Evolutionary conservation across 1,140 invertebrate species (phyloP), one percentile per base, ranked within the genome.

Genomic region (Carcinoscorpius rotundicauda): DNA sequence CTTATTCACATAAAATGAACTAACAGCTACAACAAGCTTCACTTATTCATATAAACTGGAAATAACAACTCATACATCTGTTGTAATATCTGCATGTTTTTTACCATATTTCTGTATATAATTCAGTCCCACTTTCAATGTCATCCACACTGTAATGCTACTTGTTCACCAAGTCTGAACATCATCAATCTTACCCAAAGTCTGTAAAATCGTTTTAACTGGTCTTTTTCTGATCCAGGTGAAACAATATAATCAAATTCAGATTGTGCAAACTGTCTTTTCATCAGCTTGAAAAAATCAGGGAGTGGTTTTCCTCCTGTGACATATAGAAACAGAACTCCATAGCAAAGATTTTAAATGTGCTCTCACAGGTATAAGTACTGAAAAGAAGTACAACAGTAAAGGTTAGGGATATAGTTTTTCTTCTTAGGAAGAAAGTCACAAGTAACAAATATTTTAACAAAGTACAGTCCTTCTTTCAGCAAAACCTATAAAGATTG

Each of bases 281-380:
- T 81, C 92, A 97, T 96, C 5, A 91, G 76, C 51, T 86, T 79
- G 77, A 97, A 96, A 79, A 90, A 96, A 68, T 93, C 87, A 51
- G 64, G 61, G 70, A 73, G 5, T 86, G 73, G 68, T 78, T 75
- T 78, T 84, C 88, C 51, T 83, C 83, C 48, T 80, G 80, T 29
- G 76, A 80, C 29, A 29, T 29, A 29, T 29, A 29, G 29, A 29
- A 29, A 29, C 29, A 29, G 29, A 29, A 29, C 29, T 29, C 29
- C 29, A 29, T 29, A 29, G 29, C 29, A 29, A 29, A 29, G 29
- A 29, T 29, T 29, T 29, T 29, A 29, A 29, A 29, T 29, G 29
- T 29, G 29, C 29, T 29, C 29, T 29, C 29, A 29, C 29, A 29
- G 29, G 29, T 29, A 29, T 29, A 29, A 29, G 29, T 29, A 29